Evolutionary conservation across 2,113 vertebrate species (phyloP).

Genomic region (Centropus bengalensis): DNA sequence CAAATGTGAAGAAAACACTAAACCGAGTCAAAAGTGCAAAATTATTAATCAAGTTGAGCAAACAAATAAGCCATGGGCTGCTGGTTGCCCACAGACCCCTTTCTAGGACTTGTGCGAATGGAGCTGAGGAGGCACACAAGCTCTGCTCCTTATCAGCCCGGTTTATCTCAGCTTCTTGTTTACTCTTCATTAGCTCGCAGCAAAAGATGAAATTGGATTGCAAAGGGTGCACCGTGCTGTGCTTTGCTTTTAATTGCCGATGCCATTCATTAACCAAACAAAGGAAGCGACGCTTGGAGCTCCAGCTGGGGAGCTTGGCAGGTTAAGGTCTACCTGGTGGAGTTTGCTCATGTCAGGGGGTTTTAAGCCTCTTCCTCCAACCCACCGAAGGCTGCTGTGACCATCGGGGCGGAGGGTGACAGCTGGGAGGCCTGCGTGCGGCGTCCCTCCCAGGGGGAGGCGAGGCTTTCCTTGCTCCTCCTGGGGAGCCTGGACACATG

Average conservation of each 20-base stretch:
- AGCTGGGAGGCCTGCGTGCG: constrained; percentile 13
- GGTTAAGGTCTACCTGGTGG: constrained; percentile 33
- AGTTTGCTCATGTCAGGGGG: neutral
- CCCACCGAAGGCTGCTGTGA: constrained; percentile 24
- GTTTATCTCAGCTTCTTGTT: constrained; percentile 56
- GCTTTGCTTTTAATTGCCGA: constrained; percentile 42
- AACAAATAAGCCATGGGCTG: constrained; percentile 71
- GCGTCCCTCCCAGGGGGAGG: neutral
- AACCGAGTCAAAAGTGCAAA: constrained; percentile 81
- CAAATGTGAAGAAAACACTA: constrained; percentile 77
- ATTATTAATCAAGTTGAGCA: constrained; percentile 85
- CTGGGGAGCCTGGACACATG: neutral
- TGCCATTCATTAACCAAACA: constrained; percentile 58
- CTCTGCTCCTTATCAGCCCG: constrained; percentile 31
- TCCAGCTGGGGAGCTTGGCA: neutral
- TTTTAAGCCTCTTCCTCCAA: constrained; percentile 28
- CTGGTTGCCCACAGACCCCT: neutral
- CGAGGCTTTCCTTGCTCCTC: neutral
- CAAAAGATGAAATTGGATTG: constrained; percentile 47
- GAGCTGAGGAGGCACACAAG: neutral
- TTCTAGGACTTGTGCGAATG: constrained; percentile 22
- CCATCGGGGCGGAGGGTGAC: neutral
- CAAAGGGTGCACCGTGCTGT: neutral
- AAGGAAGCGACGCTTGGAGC: neutral
- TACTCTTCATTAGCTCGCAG: constrained; percentile 55